A percentile compares a stretch with the other conserved stretches of the same genome.
Conservation (phyloP, 2,797 vertebrate species). For the Nasua narica region DNA sequence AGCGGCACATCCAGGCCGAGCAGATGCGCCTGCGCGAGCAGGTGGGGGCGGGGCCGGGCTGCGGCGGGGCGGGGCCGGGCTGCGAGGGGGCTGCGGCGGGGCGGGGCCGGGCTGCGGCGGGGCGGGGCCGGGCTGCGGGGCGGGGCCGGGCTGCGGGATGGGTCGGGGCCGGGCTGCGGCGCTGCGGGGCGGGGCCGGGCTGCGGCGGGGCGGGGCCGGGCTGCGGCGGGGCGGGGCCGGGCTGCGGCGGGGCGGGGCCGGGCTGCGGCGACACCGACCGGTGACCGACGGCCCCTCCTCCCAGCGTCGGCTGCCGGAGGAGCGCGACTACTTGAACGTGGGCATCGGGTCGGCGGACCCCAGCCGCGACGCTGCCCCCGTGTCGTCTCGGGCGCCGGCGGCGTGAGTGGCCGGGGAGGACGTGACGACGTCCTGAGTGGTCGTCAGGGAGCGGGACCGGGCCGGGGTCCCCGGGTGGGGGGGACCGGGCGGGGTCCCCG, state of each 20-base stretch:
- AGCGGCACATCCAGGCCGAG: conserved; percentile 89
- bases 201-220: neutral
- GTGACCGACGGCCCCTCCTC: neutral
- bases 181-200: neutral
- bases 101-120: neutral
- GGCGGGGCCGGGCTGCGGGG: neutral
- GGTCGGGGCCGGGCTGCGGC: neutral
- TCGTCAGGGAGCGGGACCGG: neutral
- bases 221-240: neutral
- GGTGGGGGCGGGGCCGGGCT: conserved; percentile 64
- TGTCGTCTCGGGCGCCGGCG: conserved; percentile 80
- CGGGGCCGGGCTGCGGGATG: neutral
- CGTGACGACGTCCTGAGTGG: no score
- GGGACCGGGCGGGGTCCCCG: neutral
- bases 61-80: neutral
- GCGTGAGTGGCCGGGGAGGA: conserved; percentile 87
- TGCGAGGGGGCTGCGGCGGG: neutral
- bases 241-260: neutral
- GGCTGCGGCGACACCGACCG: neutral
- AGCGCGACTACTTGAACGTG: conserved; percentile 91
- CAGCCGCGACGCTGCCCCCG: conserved; percentile 82
- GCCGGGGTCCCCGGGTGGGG: no score
- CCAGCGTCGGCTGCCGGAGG: conserved; percentile 86
- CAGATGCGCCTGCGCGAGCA: conserved; percentile 90
- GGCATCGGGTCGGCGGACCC: conserved; percentile 87